These are phyloP conservation scores for Agapostemon virescens DNA, from an alignment of 2,888 invertebrate genomes.

Conservation along the genomic window DNA sequence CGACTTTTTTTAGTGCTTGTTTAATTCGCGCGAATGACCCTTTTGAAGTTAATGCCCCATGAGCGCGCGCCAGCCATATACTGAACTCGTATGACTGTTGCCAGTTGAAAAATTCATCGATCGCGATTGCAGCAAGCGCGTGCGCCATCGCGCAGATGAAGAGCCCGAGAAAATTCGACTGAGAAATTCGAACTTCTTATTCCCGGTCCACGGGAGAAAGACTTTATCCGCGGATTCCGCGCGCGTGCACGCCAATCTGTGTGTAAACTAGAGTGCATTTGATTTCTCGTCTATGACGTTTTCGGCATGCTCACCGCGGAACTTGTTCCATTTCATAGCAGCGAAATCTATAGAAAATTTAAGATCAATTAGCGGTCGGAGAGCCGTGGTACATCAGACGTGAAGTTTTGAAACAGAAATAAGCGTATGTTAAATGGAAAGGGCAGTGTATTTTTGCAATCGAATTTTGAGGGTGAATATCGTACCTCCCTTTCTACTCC, in stretches of 20 bases:
- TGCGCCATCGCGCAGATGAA: background rate
- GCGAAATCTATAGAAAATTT: too few species aligned
- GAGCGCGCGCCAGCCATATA: slow-evolving; percentile 56
- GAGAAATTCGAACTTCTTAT: slow-evolving; percentile 45
- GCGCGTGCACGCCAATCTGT: too few species aligned
- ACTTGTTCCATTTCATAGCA: background rate
- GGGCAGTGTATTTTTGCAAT: too few species aligned
- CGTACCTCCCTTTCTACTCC: too few species aligned
- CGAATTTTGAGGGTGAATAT: too few species aligned
- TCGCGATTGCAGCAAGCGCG: slow-evolving; percentile 23
- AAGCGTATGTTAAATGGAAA: too few species aligned
- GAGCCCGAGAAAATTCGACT: too few species aligned
- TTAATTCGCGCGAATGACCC: slow-evolving; percentile 66
- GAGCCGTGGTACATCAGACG: too few species aligned
- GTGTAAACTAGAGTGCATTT: background rate
- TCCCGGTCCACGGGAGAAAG: slow-evolving; percentile 27
- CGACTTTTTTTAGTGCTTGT: slow-evolving; percentile 68
- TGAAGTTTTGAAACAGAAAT: too few species aligned
- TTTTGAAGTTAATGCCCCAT: slow-evolving; percentile 69
- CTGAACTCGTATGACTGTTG: slow-evolving; percentile 65
- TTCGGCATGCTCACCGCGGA: background rate
- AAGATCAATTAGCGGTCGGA: too few species aligned
- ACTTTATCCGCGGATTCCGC: slow-evolving; percentile 33
- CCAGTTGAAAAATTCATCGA: slow-evolving; percentile 66
- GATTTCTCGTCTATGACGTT: too few species aligned